Evolutionary conservation across 2,888 invertebrate species (phyloP), one percentile per base, ranked within the genome.

Genomic region (Acronicta psi): DNA sequence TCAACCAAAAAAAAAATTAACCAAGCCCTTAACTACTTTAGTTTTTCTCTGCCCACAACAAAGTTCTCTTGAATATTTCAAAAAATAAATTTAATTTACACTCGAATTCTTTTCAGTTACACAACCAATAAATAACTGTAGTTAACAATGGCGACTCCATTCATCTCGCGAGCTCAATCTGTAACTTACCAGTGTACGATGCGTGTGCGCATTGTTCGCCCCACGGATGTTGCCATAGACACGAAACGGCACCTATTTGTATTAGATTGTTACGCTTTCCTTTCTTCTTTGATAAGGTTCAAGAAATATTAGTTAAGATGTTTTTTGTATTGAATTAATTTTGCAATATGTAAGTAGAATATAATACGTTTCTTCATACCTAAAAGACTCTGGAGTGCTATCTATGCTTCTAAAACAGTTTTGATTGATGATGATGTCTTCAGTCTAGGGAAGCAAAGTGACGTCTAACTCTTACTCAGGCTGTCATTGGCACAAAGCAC

Each of bases 221-320:
- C 14, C 51, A 23, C 73, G 68, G 70, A 67, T 73, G 59, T 73
- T 68, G 58, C 55, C 47, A 13, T 42, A 14, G 25, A 47, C 37
- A 51, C 50, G 25, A 56, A 62, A 51, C 14, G 20, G 14, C 10
- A 29, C 5, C 41, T 13, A 66, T 69, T 69, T 65, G 37, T 64
- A 59, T 54, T 46, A 40, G 23, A 59, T 36, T 20, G 59, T 51
- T 47, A 36, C 72, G 59, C 72, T 59, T 59, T 71, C 64, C 8
- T 46, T 56, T 54, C 46, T 1, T 18, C 38, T 53, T 45, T 7
- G 57, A 63, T 36, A 36, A 10, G 31, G 18, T 37, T 34, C 14
- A 18, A n/a, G 7, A 36, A 45, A 42, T 42, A 29, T 44, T 43
- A 14, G 14, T 25, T 10, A 10, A 43, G 16, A 43, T 18, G 14